Percentiles rank a stretch among this genome's conserved stretches.
Conservation (phyloP, 2,113 vertebrate species). For the Entelurus aequoreus region DNA sequence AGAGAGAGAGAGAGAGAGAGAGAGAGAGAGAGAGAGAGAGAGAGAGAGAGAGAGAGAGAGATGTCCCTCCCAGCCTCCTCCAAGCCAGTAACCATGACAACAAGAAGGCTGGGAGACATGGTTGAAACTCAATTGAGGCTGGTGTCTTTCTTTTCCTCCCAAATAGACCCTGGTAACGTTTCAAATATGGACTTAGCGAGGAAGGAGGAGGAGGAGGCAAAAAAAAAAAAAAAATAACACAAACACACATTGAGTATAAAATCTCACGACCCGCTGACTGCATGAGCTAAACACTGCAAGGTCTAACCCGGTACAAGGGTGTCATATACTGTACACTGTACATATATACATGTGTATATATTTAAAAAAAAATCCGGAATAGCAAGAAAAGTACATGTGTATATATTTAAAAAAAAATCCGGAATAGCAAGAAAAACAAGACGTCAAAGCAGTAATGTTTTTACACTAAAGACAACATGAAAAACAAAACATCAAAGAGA, state of each 20-base stretch:
- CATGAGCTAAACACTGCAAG: not conserved
- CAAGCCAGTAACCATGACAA: conserved; percentile 97
- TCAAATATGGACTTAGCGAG: conserved; percentile 36
- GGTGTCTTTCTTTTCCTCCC: conserved; percentile 65
- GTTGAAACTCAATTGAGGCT: conserved; percentile 78
- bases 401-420: too few relatives aligned
- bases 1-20: conserved; percentile 6
- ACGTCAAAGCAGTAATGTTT: not conserved
- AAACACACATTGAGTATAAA: not conserved
- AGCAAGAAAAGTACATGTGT: not conserved
- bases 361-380: too few relatives aligned
- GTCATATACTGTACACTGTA: too few relatives aligned
- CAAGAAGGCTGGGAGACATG: conserved; percentile 90
- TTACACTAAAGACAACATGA: not conserved
- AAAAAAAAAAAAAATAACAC: not conserved
- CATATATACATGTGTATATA: too few relatives aligned
- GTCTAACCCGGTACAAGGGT: not conserved
- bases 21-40: conserved; percentile 4
- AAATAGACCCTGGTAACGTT: conserved; percentile 69
- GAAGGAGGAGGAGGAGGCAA: too few relatives aligned
- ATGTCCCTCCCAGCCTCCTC: conserved; percentile 82
- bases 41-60: conserved; percentile 53
- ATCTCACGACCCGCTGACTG: not conserved
- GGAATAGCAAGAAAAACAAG: not conserved
- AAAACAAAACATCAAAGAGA: not conserved